Base-by-base conservation (phyloP, 2,113 vertebrate genomes). In the Tor tambroides region DNA sequence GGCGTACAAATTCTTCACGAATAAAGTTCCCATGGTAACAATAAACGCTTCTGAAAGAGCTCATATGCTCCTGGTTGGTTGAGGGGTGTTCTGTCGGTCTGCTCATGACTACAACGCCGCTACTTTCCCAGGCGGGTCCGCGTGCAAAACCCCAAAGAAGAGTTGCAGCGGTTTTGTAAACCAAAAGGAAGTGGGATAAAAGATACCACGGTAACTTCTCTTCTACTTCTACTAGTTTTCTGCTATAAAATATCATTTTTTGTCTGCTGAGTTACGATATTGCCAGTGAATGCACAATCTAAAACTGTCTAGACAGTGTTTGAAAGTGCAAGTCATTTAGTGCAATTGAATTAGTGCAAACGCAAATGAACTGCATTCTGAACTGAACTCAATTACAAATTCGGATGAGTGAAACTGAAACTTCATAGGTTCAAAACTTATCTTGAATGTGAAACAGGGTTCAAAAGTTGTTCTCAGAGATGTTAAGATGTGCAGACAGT, bases 21-120 rank as follows among this genome's bases (percentile, higher is more conserved):
- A 49, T 38, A 32, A 28, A 63, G 87, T 88, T 79, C 35, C 88
- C 30, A 84, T 84, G 65, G 85, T 38, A 38, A 89, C 75, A 38
- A 12, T 5, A 8, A 61, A 77, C 54, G 85, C 80, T 30, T 32
- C 11, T 49, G 23, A 61, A 43, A 32, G 77, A 35, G 59, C 56
- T 69, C 69, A 19, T 3, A 35, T 76, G 59, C 30, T 23, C 72
- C 35, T 28, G 54, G 51, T n/a, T 5, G 46, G 43, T 3, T 41
- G 43, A 11, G 23, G 80, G 43, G 38, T 15, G 38, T 75, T 46
- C 12, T 15, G n/a, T 26, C 6, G 79, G 4, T n/a, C 21, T 43
- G 38, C 41, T 11, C 61, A 32, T 83, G 80, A 69, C 80, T 21
- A 35, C 63, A 51, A 83, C 63, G 28, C 61, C 41, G 59, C 15